Percentiles rank a stretch among this genome's conserved stretches.
These are phyloP conservation scores for Trichomalopsis sarcophagae DNA, from an alignment of 1,140 invertebrate species.

Conservation along the genomic window DNA sequence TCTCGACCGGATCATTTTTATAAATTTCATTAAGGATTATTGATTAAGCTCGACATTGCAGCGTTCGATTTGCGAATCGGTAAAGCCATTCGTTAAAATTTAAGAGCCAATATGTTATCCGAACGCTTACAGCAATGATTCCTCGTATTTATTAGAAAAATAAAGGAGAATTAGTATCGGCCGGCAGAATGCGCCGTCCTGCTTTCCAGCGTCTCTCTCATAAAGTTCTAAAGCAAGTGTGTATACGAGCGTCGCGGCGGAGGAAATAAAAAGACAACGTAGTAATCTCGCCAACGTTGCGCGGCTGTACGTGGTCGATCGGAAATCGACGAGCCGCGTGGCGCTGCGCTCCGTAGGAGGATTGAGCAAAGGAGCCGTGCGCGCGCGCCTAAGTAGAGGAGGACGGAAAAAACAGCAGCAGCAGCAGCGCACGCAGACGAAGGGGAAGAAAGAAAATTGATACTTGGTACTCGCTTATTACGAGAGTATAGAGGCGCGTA, in stretches of 20 bases:
- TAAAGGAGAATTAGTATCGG: neutral
- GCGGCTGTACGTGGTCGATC: neutral
- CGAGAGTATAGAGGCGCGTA: conserved; percentile 30
- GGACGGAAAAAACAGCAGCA: conserved; percentile 1
- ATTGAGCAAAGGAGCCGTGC: neutral
- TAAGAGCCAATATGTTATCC: neutral
- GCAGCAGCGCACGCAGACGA: neutral
- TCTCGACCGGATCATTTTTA: neutral
- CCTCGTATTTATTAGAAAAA: conserved; percentile 2
- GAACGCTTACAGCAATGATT: neutral
- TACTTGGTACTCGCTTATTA: conserved; percentile 42
- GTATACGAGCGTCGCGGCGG: neutral
- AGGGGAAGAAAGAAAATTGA: conserved; percentile 28
- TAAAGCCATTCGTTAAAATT: neutral
- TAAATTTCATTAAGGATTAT: too few relatives aligned
- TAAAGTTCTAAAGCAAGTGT: neutral
- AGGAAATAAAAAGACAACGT: conserved; percentile 9
- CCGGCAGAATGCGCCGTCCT: too few relatives aligned
- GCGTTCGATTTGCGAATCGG: neutral
- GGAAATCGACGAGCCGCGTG: conserved; percentile 7
- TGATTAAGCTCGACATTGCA: neutral
- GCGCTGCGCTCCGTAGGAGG: neutral
- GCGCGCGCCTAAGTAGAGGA: neutral
- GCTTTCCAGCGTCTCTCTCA: too few relatives aligned
- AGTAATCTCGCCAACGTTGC: neutral